Percentiles rank a stretch among this genome's conserved stretches.
Evolutionary conservation across 2,797 vertebrate genomes (phyloP).

Genomic region (Acipenser ruthenus): DNA sequence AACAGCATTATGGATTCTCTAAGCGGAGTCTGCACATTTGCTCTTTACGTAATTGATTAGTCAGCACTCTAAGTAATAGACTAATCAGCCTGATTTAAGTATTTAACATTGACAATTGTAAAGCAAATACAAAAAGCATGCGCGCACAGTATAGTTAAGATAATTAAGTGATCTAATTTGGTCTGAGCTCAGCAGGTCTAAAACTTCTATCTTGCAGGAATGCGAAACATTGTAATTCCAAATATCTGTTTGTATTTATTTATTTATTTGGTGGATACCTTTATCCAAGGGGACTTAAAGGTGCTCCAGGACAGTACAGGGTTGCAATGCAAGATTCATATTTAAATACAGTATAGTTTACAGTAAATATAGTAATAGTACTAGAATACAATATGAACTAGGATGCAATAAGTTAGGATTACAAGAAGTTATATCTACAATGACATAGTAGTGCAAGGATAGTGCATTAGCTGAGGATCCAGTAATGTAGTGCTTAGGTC

Average conservation of each 20-base stretch:
- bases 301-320: no score
- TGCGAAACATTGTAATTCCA: background rate
- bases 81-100: slow-evolving; percentile 4
- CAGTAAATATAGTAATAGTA: no score
- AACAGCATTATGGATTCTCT: background rate
- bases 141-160: background rate
- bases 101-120: background rate
- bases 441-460: no score
- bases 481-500: no score
- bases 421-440: no score
- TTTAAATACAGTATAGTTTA: no score
- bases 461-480: no score
- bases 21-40: background rate
- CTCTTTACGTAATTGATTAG: slow-evolving; percentile 2
- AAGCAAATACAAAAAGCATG: background rate
- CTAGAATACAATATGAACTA: no score
- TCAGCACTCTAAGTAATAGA: slow-evolving; percentile 7
- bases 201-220: background rate
- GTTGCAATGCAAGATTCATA: no score
- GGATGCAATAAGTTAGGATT: no score
- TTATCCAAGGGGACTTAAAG: no score
- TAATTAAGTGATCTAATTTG: slow-evolving; percentile 1
- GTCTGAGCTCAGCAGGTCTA: background rate
- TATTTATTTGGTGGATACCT: no score
- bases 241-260: background rate